Conservation (phyloP, 2,797 vertebrate species). For the Pseudochaenichthys georgianus region DNA sequence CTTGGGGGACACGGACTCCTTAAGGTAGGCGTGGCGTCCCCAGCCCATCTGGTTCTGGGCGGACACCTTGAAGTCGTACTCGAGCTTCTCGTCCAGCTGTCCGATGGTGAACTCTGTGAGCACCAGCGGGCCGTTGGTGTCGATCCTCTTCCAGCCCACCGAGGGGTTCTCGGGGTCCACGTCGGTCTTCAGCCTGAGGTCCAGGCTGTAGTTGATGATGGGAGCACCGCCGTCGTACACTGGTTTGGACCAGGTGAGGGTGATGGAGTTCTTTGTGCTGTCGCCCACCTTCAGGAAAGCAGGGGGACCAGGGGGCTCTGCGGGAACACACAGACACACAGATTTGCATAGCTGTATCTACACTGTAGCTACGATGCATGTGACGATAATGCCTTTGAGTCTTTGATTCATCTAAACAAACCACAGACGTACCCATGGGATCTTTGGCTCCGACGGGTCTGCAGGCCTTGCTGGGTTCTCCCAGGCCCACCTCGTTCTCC, state of each 20-base stretch:
- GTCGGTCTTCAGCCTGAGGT: conserved; percentile 93
- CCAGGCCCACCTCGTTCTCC: conserved; percentile 97
- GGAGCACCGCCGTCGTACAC: conserved; percentile 97
- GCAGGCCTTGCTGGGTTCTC: conserved; percentile 96
- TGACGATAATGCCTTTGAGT: no score
- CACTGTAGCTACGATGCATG: no score
- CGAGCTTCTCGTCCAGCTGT: conserved; percentile 92
- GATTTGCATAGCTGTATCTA: no score
- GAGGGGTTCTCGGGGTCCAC: conserved; percentile 87
- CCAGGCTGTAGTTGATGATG: conserved; percentile 94
- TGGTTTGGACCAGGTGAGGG: conserved; percentile 94
- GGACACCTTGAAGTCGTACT: conserved; percentile 97
- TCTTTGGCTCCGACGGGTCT: conserved; percentile 97
- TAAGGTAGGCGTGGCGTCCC: conserved; percentile 94
- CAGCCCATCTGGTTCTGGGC: conserved; percentile 98
- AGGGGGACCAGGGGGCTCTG: conserved; percentile 98
- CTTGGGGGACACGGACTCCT: conserved; percentile 94
- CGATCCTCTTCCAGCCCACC: conserved; percentile 96
- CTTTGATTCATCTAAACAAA: no score
- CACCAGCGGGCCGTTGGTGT: conserved; percentile 91
- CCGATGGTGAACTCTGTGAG: conserved; percentile 94
- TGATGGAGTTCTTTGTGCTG: conserved; percentile 94
- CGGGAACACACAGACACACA: conserved; percentile 29
- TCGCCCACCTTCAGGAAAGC: conserved; percentile 93
- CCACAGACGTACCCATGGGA: conserved; percentile 90